phyloP scores from a whole-genome alignment of 1,140 invertebrate species.

The Hermatobates lingyangjiaoensis region DNA sequence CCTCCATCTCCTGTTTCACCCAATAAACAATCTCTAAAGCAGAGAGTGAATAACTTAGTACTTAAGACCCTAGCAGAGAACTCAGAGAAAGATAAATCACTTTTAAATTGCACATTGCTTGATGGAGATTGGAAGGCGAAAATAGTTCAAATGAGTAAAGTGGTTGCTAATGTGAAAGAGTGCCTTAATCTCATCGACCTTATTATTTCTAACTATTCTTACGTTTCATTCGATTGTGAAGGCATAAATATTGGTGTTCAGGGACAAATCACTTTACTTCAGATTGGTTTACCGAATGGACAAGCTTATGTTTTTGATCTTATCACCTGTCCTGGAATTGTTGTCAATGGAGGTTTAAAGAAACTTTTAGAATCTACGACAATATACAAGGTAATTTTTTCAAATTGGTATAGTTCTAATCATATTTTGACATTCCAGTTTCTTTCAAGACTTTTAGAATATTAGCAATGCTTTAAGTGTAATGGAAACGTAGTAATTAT shows the following conservation, averaged over 20 bases:
- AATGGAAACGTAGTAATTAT: no score
- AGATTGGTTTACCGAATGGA: conserved; percentile 60
- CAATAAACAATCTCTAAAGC: conserved; percentile 54
- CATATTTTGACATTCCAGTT: no score
- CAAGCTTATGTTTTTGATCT: conserved; percentile 78
- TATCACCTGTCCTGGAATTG: conserved; percentile 59
- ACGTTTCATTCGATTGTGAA: conserved; percentile 73
- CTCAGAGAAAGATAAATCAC: conserved; percentile 53
- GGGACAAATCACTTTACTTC: conserved; percentile 65
- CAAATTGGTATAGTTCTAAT: no score
- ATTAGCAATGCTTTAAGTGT: no score
- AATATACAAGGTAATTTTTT: conserved; percentile 6
- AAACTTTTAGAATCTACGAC: conserved; percentile 60
- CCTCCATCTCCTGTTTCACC: conserved; percentile 18
- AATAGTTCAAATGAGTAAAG: conserved; percentile 56
- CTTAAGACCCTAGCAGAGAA: conserved; percentile 80
- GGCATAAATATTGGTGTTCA: conserved; percentile 74
- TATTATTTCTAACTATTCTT: conserved; percentile 39
- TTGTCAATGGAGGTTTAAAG: conserved; percentile 57
- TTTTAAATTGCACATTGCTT: conserved; percentile 22
- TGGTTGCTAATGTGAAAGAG: conserved; percentile 57
- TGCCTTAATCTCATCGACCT: conserved; percentile 55
- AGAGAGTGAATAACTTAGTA: conserved; percentile 68
- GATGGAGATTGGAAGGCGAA: conserved; percentile 51
- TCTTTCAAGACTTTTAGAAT: no score